phyloP scores from a whole-genome alignment of 2,888 invertebrate species.

The Drosophila phalerata region DNA sequence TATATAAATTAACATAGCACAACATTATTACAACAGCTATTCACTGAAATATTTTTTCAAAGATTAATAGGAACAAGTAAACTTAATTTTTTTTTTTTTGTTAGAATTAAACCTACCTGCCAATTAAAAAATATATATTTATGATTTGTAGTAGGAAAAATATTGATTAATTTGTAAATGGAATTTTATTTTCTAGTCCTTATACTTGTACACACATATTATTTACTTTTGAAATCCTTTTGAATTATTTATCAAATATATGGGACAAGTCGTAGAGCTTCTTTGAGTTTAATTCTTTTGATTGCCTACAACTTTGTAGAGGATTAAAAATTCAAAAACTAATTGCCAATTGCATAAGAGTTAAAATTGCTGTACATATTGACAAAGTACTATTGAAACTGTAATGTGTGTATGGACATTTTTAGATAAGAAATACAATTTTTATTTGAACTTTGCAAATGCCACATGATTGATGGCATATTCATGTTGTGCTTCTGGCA shows the following conservation, averaged over 20 bases:
- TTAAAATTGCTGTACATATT: neutral
- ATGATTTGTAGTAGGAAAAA: neutral
- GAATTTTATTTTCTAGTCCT: neutral
- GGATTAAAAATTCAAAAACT: neutral
- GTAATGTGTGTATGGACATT: neutral
- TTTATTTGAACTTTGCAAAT: constrained; percentile 22
- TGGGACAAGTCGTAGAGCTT: neutral
- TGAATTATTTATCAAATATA: neutral
- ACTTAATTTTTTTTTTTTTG: no score
- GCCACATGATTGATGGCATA: constrained; percentile 58
- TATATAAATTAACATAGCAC: no score
- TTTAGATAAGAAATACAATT: constrained; percentile 11
- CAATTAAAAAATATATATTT: no score
- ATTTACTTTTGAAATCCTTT: neutral
- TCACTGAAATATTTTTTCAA: no score
- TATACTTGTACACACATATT: neutral
- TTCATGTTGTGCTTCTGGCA: constrained; percentile 30
- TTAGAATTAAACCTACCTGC: no score
- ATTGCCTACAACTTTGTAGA: neutral
- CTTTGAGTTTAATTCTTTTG: neutral
- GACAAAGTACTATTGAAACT: neutral
- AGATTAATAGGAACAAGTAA: no score
- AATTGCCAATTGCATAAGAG: constrained; percentile 4
- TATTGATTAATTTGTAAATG: neutral
- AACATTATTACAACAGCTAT: no score